Evolutionary conservation across 2,113 vertebrate species (phyloP), one percentile per base, ranked within the genome.

Genomic region (Cnemophilus loriae): DNA sequence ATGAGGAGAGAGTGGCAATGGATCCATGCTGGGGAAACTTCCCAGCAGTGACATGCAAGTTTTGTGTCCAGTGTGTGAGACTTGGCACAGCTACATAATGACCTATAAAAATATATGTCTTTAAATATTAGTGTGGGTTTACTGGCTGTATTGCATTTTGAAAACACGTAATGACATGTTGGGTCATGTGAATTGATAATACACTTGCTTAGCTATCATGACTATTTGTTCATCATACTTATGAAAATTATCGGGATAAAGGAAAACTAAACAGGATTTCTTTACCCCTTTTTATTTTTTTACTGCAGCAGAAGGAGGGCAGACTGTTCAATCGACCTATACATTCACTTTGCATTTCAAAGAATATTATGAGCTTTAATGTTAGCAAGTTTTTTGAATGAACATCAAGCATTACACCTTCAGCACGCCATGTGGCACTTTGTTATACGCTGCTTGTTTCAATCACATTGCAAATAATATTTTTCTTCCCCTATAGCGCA

Each of bases 1-100:
- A 7, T 2, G 2, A 0, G 0, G 44, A 52, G 11, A 7, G 4
- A 69, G 10, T 2, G 1, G 5, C 1, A 6, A 19, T 37, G 23
- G 57, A 53, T 17, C 1, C 14, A 8, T 3, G 3, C 13, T 42
- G 13, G 14, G 33, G 42, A 60, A 20, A 3, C 3, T 46, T 80
- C 28, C 22, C 49, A 50, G 14, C 5, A 35, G 10, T 24, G 28
- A 9, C 33, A 28, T 19, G 19, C 0, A 4, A 60, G 27, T 69
- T 68, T 52, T 33, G 10, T 56, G 35, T 23, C 37, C 10, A 4
- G 23, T 46, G 1, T 35, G 14, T 27, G 16, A 85, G 42, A 88
- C 4, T 10, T 81, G 28, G 28, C 9, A 8, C 12, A 74, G 13
- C 13, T 85, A 19, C 16, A 23, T 21, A 42, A 50, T 19, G 27